These are phyloP conservation scores for Nymphalis urticae DNA, from an alignment of 2,888 invertebrate genomes.

Conservation along the genomic window DNA sequence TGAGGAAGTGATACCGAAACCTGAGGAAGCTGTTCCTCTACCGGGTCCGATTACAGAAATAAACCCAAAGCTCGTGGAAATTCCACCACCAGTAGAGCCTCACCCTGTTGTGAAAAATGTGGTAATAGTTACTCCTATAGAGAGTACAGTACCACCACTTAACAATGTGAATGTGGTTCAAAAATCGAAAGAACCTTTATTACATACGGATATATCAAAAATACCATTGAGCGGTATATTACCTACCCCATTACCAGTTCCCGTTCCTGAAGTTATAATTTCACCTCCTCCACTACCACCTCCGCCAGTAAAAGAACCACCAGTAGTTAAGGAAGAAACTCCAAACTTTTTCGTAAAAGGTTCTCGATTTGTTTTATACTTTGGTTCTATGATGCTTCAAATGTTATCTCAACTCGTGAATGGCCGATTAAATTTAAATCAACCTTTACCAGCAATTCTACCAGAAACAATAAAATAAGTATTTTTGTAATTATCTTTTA, in stretches of 20 bases:
- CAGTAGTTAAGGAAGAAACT: conserved; percentile 34
- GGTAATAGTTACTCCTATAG: conserved; percentile 18
- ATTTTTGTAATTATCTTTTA: conserved; percentile 11
- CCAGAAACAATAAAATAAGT: conserved; percentile 24
- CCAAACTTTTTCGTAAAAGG: conserved; percentile 48
- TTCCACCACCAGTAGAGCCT: conserved; percentile 20
- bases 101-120: conserved; percentile 19
- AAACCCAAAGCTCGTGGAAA: conserved; percentile 29
- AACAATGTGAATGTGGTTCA: conserved; percentile 10
- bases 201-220: conserved; percentile 29
- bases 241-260: conserved; percentile 12
- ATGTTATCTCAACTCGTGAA: conserved; percentile 60
- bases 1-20: background rate
- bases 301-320: conserved; percentile 27
- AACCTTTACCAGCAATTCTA: conserved; percentile 46
- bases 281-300: conserved; percentile 21
- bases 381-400: conserved; percentile 63
- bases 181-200: conserved; percentile 26
- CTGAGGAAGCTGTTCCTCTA: conserved; percentile 23
- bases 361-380: conserved; percentile 56
- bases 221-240: conserved; percentile 23
- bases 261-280: conserved; percentile 29
- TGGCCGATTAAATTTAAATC: conserved; percentile 58
- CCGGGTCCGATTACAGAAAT: conserved; percentile 31
- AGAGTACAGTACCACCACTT: conserved; percentile 28